Conservation (phyloP, 1,140 invertebrate species). For the Brachionus plicatilis region DNA sequence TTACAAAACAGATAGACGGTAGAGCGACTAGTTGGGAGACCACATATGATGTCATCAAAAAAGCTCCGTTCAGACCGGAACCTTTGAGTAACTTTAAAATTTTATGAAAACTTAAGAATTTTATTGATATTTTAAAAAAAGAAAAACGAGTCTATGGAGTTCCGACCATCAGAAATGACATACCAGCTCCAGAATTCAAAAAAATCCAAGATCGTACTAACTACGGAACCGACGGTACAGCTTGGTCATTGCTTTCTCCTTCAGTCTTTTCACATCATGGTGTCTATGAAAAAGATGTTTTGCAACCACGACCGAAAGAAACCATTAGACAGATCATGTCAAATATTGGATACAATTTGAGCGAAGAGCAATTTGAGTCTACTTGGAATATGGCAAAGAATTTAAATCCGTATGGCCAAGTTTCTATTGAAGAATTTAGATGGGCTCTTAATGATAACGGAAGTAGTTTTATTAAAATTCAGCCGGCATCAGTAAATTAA, state of each 20-base stretch:
- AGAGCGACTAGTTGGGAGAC: constrained; percentile 11
- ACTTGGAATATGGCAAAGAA: not conserved
- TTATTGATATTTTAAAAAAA: not conserved
- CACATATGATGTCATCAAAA: constrained; percentile 36
- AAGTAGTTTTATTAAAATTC: not conserved
- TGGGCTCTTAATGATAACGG: not conserved
- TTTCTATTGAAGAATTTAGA: constrained; percentile 30
- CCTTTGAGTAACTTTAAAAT: not conserved
- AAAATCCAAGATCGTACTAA: constrained; percentile 50
- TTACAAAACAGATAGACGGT: not conserved
- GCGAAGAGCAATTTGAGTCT: constrained; percentile 19
- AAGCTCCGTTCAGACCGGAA: constrained; percentile 31
- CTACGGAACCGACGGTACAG: constrained; percentile 53
- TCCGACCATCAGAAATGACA: constrained; percentile 51
- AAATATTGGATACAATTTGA: not conserved
- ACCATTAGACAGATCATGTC: constrained; percentile 44
- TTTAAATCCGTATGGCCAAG: constrained; percentile 31
- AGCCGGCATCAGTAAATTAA: not conserved
- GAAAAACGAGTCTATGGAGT: constrained; percentile 50
- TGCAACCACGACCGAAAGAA: constrained; percentile 48
- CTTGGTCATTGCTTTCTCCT: constrained; percentile 50
- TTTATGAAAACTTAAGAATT: not conserved
- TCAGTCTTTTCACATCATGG: constrained; percentile 50
- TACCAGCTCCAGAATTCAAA: constrained; percentile 48
- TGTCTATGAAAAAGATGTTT: constrained; percentile 52